phyloP scores from a whole-genome alignment of 2,888 invertebrate species.

The Caenorhabditis virilis region DNA sequence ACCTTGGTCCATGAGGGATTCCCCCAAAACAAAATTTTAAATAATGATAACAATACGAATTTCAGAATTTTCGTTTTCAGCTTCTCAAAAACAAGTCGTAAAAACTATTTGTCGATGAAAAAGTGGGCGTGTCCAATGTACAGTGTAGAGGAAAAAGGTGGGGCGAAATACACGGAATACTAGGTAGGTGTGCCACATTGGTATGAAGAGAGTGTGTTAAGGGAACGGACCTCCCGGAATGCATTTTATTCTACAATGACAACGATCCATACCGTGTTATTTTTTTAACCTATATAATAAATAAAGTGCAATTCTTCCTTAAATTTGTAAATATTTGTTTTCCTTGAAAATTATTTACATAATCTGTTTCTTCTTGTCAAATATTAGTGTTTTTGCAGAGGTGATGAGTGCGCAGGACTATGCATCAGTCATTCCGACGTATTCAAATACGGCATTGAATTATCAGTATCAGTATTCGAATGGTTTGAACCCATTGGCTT shows the following conservation, averaged over 20 bases:
- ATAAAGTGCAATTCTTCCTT: no score
- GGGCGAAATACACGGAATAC: not conserved
- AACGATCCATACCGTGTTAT: no score
- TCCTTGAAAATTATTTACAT: constrained; percentile 33
- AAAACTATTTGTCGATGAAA: not conserved
- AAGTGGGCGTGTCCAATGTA: constrained; percentile 1
- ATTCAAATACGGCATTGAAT: constrained; percentile 32
- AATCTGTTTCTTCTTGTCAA: constrained; percentile 5
- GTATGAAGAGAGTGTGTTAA: no score
- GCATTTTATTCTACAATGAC: no score
- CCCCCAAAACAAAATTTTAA: no score
- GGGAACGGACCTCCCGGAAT: no score
- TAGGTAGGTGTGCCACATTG: no score
- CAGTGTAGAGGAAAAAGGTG: constrained; percentile 1
- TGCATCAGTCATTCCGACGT: constrained; percentile 46
- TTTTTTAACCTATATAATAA: no score
- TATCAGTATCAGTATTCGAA: constrained; percentile 15
- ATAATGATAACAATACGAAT: not conserved
- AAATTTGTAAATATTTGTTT: constrained; percentile 35
- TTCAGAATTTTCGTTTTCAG: not conserved
- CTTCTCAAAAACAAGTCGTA: not conserved
- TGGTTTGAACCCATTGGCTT: constrained; percentile 23
- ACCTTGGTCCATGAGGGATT: not conserved
- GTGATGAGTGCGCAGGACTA: constrained; percentile 51
- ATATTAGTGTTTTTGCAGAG: constrained; percentile 18